Conservation (phyloP, 1,140 invertebrate species). For the Caenorhabditis brenneri region DNA sequence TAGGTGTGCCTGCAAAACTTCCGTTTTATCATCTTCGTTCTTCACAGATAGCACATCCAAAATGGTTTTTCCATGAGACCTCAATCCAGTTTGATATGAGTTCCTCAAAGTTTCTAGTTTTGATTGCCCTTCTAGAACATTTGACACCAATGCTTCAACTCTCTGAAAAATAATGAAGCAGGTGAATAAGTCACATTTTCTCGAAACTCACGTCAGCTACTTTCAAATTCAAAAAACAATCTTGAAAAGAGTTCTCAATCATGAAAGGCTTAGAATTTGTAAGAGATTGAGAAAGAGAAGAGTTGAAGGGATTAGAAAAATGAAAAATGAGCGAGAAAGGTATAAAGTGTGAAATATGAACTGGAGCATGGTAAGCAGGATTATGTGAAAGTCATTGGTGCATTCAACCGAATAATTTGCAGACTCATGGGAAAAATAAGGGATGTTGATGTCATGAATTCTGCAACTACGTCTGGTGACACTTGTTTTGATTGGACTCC, state of each 20-base stretch:
- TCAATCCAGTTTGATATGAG: background rate
- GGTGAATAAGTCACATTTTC: background rate
- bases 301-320: background rate
- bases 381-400: background rate
- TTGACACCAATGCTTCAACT: background rate
- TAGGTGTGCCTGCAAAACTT: background rate
- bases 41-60: background rate
- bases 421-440: background rate
- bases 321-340: background rate
- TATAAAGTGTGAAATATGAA: background rate
- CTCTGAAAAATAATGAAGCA: background rate
- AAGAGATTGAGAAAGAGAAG: background rate
- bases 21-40: background rate
- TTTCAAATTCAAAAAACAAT: constrained; percentile 18
- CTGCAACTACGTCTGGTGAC: too few relatives aligned
- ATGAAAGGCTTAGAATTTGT: background rate
- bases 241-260: constrained; percentile 25
- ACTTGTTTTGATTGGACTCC: too few relatives aligned
- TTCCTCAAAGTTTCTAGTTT: constrained; percentile 1
- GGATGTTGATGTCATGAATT: too few relatives aligned
- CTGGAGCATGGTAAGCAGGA: background rate
- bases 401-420: background rate
- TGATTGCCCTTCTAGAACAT: background rate
- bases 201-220: constrained; percentile 1
- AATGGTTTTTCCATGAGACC: background rate